Base-by-base conservation (phyloP, 2,888 invertebrate species). In the Drosophila tanythrix region DNA sequence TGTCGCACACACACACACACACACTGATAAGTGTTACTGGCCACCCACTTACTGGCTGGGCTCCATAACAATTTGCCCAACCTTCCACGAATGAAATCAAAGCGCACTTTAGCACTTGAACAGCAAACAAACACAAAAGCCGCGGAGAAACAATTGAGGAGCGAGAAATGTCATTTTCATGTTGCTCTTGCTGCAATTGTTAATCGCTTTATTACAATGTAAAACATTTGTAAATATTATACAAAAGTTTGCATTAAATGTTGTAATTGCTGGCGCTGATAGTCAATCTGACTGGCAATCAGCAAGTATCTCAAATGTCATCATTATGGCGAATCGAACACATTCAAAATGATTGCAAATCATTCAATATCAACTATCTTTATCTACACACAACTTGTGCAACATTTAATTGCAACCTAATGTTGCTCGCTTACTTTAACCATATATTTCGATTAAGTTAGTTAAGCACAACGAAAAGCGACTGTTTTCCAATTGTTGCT, bases 41-140 rank as follows among this genome's bases (percentile, higher is more conserved):
- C 83, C 82, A 73, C 73, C 78, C 81, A 81, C 78, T 64, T 52
- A n/a, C 53, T 40, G 38, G 27, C 15, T 38, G 35, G n/a, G 11
- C 38, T 46, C 43, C 38, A 27, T 38, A 40, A 57, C 40, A 40
- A 29, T 15, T 27, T 18, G n/a, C 36, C 57, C 48, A 13, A 38
- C 60, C 56, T 51, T 27, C 53, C 46, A 46, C 27, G 21, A 18
- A 53, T 74, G 59, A 66, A 82, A 89, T 86, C 89, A 81, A 75
- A 83, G 86, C 88, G 81, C 83, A 76, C 86, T 83, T 83, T 88
- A 80, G 83, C 88, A 89, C 88, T 87, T 79, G 74, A 74, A 79
- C 53, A 46, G 46, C 46, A 38, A 55, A 55, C 35, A 55, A 18
- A 71, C 21, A 18, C 21, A 61, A 60, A 67, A 43, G 6, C 6